Percentiles rank a stretch among this genome's conserved stretches.
Conservation (phyloP, 64 coral and sea anemone genomes). For the Porites australiensis region DNA sequence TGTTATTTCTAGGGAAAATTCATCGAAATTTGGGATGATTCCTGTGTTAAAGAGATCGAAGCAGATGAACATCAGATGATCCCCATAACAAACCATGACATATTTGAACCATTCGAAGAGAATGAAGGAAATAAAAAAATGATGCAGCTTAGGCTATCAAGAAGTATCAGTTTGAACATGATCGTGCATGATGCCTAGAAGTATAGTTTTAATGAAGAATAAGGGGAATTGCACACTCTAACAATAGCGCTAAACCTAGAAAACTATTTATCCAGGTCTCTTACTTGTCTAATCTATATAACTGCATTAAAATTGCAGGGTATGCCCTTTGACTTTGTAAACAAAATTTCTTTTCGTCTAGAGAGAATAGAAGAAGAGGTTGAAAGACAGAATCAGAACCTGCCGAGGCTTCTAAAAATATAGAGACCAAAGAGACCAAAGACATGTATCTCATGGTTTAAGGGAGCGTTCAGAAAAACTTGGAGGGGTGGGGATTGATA, state of each 20-base stretch:
- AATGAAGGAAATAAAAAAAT: not conserved
- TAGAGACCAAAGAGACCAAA: slow-evolving; percentile 34
- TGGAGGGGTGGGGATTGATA: no score
- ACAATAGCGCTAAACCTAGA: no score
- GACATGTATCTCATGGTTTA: no score
- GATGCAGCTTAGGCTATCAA: not conserved
- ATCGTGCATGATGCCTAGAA: no score
- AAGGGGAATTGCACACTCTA: no score
- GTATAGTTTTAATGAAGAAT: no score
- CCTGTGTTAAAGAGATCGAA: not conserved
- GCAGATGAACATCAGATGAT: slow-evolving; percentile 1
- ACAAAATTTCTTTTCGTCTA: slow-evolving; percentile 28
- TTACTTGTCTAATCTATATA: no score
- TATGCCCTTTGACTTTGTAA: slow-evolving; percentile 33
- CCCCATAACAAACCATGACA: not conserved
- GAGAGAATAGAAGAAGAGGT: slow-evolving; percentile 15
- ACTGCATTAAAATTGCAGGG: slow-evolving; percentile 28
- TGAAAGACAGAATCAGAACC: slow-evolving; percentile 32
- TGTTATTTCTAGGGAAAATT: slow-evolving; percentile 13
- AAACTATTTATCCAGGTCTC: no score
- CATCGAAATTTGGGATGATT: slow-evolving; percentile 32
- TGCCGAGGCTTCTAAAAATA: slow-evolving; percentile 19
- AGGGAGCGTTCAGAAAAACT: no score
- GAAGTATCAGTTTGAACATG: no score
- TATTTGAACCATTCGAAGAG: not conserved